Percentiles rank a stretch among this genome's conserved stretches.
Conservation (phyloP, 1,140 invertebrate genomes). For the Episyrphus balteatus region DNA sequence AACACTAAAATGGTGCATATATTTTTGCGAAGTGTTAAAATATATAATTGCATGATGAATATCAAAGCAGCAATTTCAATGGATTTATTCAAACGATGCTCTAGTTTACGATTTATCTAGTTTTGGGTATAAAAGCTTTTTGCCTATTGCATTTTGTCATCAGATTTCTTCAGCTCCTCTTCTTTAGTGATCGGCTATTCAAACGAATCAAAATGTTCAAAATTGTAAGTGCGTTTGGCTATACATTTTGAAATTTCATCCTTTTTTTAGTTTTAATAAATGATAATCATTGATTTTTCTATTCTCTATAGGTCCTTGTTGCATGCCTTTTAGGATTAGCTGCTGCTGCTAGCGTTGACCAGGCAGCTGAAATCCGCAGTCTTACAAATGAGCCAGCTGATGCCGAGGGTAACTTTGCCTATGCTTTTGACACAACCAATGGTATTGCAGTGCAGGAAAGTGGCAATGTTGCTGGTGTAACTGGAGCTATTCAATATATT, state of each 20-base stretch:
- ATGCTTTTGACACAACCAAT: constrained; percentile 31
- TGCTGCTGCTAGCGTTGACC: constrained; percentile 31
- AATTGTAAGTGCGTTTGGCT: constrained; percentile 2
- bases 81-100: no score
- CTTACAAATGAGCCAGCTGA: constrained; percentile 29
- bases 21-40: no score
- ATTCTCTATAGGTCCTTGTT: constrained; percentile 1
- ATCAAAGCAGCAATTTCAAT: no score
- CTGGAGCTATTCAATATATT: constrained; percentile 23
- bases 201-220: constrained; percentile 9
- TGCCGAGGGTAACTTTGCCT: constrained; percentile 31
- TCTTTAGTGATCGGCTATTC: no score
- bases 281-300: not conserved
- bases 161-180: no score
- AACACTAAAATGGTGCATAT: no score
- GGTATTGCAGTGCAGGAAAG: constrained; percentile 29
- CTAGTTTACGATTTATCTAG: no score
- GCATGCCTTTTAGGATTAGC: constrained; percentile 9
- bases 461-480: constrained; percentile 25
- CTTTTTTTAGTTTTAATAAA: not conserved
- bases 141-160: no score
- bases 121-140: no score
- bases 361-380: constrained; percentile 33
- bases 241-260: not conserved
- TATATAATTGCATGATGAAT: no score